Evolutionary conservation across 2,113 vertebrate genomes (phyloP).

Genomic region (Pituophis catenifer): DNA sequence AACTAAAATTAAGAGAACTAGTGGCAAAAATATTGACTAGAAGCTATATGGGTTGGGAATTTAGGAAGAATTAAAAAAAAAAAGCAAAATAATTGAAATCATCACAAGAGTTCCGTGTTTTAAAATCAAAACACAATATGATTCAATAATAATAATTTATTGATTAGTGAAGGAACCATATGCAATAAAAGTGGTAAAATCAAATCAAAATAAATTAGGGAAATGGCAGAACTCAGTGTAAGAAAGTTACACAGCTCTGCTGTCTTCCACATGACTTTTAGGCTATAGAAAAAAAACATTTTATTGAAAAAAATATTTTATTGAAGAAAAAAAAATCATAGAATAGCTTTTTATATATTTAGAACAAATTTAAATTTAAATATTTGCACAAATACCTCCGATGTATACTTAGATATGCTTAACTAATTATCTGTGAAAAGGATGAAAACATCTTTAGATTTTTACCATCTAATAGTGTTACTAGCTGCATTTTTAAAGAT

Average conservation of each 20-base stretch:
- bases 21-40: background rate
- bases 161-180: background rate
- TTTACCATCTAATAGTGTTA: background rate
- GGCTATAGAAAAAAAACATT: too few species aligned
- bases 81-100: background rate
- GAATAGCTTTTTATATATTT: background rate
- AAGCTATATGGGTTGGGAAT: background rate
- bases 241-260: background rate
- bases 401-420: background rate
- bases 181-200: background rate
- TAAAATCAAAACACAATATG: conserved; percentile 2
- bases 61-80: background rate
- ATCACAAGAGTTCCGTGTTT: background rate
- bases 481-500: background rate
- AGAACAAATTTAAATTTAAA: background rate
- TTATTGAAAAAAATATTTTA: background rate
- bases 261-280: background rate
- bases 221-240: background rate
- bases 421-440: background rate
- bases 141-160: background rate
- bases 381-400: background rate
- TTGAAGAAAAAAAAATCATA: background rate
- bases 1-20: background rate
- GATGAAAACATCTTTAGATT: background rate
- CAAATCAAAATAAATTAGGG: background rate